A percentile compares a stretch with the other conserved stretches of the same genome.
phyloP scores from a whole-genome alignment of 2,888 invertebrate species.

The Euspilapteryx auroguttella region DNA sequence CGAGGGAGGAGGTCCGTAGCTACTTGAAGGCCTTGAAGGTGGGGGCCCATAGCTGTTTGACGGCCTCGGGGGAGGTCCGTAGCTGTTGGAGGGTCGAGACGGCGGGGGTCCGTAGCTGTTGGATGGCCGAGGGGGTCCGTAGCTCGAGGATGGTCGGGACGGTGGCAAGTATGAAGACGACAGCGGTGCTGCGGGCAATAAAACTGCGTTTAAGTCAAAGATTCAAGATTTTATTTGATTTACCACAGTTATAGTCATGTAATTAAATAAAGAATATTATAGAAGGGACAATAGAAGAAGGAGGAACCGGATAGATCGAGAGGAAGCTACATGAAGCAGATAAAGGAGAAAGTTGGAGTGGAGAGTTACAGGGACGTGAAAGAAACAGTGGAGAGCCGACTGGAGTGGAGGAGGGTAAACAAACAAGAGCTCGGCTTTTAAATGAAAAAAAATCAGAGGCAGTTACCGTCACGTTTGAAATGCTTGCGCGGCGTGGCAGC shows the following conservation, averaged over 20 bases:
- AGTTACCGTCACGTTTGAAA: constrained; percentile 41
- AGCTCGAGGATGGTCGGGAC: constrained; percentile 25
- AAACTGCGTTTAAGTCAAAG: neutral
- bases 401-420: no score
- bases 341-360: no score
- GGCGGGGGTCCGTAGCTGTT: constrained; percentile 34
- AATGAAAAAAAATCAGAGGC: neutral
- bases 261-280: no score
- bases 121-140: constrained; percentile 26
- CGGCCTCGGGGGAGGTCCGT: constrained; percentile 26
- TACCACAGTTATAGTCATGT: neutral
- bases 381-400: no score
- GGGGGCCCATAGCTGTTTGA: constrained; percentile 48
- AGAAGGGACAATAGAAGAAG: no score
- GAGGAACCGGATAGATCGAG: no score
- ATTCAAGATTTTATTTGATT: neutral
- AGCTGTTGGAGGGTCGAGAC: constrained; percentile 11
- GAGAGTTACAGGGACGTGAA: no score
- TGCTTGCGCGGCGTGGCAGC: constrained; percentile 24
- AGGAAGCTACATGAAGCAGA: no score
- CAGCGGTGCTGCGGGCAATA: constrained; percentile 56
- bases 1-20: constrained; percentile 20
- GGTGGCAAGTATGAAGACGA: constrained; percentile 64
- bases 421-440: no score
- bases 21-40: constrained; percentile 13